phyloP scores from a whole-genome alignment of 2,113 vertebrate species.

The Syrmaticus mikado region DNA sequence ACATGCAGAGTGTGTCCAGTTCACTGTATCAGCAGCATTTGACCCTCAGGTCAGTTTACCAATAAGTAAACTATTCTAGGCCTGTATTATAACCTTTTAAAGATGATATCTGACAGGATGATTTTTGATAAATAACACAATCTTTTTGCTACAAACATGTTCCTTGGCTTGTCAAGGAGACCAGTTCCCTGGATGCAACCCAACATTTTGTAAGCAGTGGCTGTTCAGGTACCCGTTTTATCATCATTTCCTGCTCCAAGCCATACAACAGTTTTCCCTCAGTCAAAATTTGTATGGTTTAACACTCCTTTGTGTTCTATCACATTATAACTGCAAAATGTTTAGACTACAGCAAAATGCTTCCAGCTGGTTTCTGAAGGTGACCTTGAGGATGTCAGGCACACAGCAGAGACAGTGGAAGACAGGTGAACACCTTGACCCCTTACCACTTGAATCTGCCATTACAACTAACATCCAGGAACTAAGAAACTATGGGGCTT shows the following conservation, averaged over 20 bases:
- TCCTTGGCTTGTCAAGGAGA: background rate
- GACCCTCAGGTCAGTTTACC: background rate
- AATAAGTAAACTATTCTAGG: background rate
- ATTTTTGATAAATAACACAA: conserved; percentile 8
- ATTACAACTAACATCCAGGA: background rate
- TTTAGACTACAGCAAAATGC: background rate
- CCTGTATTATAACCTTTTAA: background rate
- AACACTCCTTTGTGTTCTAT: background rate
- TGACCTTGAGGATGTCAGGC: background rate
- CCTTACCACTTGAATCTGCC: background rate
- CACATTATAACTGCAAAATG: background rate
- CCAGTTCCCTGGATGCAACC: background rate
- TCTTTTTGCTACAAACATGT: background rate
- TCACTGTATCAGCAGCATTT: conserved; percentile 3
- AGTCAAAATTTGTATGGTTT: background rate
- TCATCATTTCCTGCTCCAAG: background rate
- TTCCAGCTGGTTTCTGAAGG: background rate
- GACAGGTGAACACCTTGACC: background rate
- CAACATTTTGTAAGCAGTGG: background rate
- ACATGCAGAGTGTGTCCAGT: background rate
- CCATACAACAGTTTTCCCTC: background rate
- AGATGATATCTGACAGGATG: background rate
- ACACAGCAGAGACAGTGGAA: background rate
- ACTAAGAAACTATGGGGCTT: background rate
- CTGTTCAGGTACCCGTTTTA: background rate